These are phyloP conservation scores for Formica exsecta DNA, from an alignment of 1,140 invertebrate species.

Conservation along the genomic window DNA sequence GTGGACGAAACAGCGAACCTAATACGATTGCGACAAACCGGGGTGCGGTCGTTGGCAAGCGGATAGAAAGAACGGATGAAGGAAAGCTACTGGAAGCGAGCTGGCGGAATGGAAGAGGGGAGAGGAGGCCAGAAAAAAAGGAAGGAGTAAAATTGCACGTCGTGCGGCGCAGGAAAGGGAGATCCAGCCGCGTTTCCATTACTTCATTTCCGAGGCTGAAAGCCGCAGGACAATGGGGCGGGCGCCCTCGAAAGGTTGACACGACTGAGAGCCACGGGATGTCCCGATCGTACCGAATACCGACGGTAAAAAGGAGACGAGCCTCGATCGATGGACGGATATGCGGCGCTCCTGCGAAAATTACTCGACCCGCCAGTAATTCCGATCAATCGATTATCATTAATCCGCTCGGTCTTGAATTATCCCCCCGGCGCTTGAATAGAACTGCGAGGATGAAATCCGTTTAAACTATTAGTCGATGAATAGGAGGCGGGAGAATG, in stretches of 20 bases:
- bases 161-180: slow-evolving; percentile 63
- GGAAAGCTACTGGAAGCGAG: slow-evolving; percentile 48
- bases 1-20: slow-evolving; percentile 47
- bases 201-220: slow-evolving; percentile 76
- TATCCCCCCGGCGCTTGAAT: slow-evolving; percentile 31
- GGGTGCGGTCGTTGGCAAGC: slow-evolving; percentile 64
- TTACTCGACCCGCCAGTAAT: slow-evolving; percentile 48
- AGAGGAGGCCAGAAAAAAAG: slow-evolving; percentile 13
- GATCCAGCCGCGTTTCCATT: slow-evolving; percentile 73
- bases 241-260: slow-evolving; percentile 73
- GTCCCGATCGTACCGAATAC: slow-evolving; percentile 72
- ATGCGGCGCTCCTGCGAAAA: slow-evolving; percentile 52
- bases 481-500: background rate
- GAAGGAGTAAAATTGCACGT: slow-evolving; percentile 62
- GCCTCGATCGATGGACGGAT: slow-evolving; percentile 47
- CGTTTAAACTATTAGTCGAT: slow-evolving; percentile 22
- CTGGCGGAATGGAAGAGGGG: slow-evolving; percentile 22
- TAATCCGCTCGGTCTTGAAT: slow-evolving; percentile 46
- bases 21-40: slow-evolving; percentile 58
- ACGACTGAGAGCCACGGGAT: slow-evolving; percentile 74
- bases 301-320: slow-evolving; percentile 61
- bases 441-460: slow-evolving; percentile 33
- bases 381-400: slow-evolving; percentile 57
- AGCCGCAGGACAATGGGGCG: slow-evolving; percentile 75
- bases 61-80: slow-evolving; percentile 57